Conservation (phyloP, 2,888 invertebrate species). For the Noctua janthina region DNA sequence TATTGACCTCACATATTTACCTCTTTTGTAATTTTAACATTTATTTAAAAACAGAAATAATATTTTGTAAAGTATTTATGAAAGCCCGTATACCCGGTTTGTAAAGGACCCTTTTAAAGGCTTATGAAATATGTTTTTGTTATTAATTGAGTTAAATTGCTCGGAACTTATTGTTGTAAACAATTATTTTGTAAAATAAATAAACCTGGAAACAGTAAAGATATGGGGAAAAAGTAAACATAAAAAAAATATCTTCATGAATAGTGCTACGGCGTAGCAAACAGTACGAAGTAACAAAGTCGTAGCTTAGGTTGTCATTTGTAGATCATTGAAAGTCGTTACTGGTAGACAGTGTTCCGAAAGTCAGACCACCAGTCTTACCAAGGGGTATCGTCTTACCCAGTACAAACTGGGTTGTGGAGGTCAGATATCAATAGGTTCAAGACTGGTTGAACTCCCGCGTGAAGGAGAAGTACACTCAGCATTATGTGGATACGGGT, state of each 20-base stretch:
- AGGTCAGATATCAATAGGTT: no score
- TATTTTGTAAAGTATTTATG: background rate
- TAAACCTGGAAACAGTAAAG: background rate
- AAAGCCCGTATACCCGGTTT: background rate
- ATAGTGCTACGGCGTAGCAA: conserved; percentile 5
- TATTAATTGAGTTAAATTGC: conserved; percentile 6
- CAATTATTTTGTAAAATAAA: background rate
- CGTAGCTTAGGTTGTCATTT: background rate
- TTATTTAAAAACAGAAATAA: background rate
- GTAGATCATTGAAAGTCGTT: no score
- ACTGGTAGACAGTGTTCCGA: no score
- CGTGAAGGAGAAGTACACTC: no score
- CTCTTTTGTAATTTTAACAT: background rate
- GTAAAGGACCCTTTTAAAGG: background rate
- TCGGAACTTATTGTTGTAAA: background rate
- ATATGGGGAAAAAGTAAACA: background rate
- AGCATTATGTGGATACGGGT: no score
- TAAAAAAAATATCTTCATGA: background rate
- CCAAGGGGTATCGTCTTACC: no score
- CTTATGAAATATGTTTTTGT: background rate
- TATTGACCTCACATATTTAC: background rate
- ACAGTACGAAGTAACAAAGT: background rate
- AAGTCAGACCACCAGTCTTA: no score
- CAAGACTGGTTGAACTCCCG: no score
- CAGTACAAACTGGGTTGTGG: no score